phyloP scores from a whole-genome alignment of 2,888 invertebrate genomes.

The Pomacea canaliculata region DNA sequence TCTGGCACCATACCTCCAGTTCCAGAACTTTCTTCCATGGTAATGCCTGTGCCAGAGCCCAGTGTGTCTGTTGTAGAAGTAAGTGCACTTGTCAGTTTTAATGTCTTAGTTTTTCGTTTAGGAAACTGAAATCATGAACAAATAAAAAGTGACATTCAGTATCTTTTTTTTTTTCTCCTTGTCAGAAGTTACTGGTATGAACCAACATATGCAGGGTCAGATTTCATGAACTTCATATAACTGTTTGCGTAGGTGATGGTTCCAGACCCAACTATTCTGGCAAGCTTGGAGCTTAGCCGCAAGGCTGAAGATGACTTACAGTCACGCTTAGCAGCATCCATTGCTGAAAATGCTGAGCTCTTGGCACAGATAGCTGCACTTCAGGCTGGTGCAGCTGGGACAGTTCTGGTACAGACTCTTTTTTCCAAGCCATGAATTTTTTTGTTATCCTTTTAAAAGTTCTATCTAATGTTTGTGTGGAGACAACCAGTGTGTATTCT shows the following conservation, averaged over 20 bases:
- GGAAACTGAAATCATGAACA: too few relatives aligned
- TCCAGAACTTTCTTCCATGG: slow-evolving; percentile 44
- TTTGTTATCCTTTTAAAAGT: background rate
- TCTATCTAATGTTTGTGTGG: background rate
- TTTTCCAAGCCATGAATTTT: background rate
- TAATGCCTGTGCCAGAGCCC: slow-evolving; percentile 50
- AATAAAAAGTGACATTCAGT: too few relatives aligned
- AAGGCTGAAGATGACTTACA: slow-evolving; percentile 46
- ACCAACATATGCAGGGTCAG: too few relatives aligned
- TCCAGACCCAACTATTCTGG: slow-evolving; percentile 56
- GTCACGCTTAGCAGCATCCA: slow-evolving; percentile 41
- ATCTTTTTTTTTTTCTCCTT: too few relatives aligned
- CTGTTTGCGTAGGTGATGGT: slow-evolving; percentile 53
- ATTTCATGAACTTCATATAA: too few relatives aligned
- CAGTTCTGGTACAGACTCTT: slow-evolving; percentile 13
- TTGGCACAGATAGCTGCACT: slow-evolving; percentile 38
- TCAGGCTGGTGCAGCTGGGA: slow-evolving; percentile 27
- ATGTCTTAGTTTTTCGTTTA: too few relatives aligned
- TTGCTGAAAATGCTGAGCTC: slow-evolving; percentile 35
- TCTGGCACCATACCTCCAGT: slow-evolving; percentile 54
- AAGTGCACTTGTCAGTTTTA: background rate
- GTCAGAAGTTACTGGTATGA: too few relatives aligned
- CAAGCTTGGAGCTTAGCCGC: slow-evolving; percentile 50
- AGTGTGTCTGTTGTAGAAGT: slow-evolving; percentile 63
- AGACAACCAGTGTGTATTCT: background rate